phyloP scores from a whole-genome alignment of 2,888 invertebrate genomes.

The Apoderus coryli region DNA sequence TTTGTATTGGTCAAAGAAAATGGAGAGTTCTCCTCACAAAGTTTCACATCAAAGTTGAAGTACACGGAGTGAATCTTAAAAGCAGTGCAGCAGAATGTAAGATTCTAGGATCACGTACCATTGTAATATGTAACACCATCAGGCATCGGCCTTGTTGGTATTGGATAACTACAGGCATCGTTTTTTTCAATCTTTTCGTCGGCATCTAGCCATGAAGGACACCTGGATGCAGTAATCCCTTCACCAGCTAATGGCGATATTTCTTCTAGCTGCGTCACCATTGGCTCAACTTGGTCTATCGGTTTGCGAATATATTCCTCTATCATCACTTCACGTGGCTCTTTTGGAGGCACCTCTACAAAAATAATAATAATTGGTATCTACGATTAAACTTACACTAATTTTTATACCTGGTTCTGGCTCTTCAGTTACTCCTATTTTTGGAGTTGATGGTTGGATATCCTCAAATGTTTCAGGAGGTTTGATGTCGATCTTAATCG shows the following conservation, averaged over 20 bases:
- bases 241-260: slow-evolving; percentile 16
- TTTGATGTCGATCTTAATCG: slow-evolving; percentile 20
- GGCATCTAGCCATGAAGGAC: slow-evolving; percentile 19
- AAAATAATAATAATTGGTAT: too few relatives aligned
- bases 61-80: too few relatives aligned
- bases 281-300: not conserved
- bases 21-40: too few relatives aligned
- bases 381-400: too few relatives aligned
- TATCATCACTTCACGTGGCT: slow-evolving; percentile 3
- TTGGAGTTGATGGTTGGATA: slow-evolving; percentile 11
- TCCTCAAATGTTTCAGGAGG: slow-evolving; percentile 21
- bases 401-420: slow-evolving; percentile 9
- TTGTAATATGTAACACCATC: slow-evolving; percentile 5
- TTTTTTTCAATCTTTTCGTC: slow-evolving; percentile 14
- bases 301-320: not conserved
- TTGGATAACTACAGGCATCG: slow-evolving; percentile 16
- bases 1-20: too few relatives aligned
- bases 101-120: too few relatives aligned
- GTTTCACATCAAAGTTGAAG: too few relatives aligned
- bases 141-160: slow-evolving; percentile 14
- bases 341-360: slow-evolving; percentile 1
- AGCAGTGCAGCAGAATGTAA: too few relatives aligned
- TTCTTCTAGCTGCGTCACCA: slow-evolving; percentile 15
- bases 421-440: slow-evolving; percentile 7
- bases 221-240: slow-evolving; percentile 11